A percentile compares a stretch with the other conserved stretches of the same genome.
These are phyloP conservation scores for Arvicanthis niloticus DNA, from an alignment of 2,113 vertebrate genomes.

Conservation along the genomic window DNA sequence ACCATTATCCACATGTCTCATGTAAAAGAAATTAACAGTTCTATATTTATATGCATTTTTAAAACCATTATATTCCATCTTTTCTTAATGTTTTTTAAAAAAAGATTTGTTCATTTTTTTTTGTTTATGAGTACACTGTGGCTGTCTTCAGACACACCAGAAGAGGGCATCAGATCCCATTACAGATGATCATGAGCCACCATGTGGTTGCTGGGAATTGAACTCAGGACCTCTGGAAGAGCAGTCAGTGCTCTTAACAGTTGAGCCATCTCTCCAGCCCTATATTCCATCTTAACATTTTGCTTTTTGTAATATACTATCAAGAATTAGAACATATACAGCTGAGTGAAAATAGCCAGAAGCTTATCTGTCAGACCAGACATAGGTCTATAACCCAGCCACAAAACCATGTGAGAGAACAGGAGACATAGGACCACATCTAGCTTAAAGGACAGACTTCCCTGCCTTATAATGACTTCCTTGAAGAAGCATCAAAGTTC, in stretches of 20 bases:
- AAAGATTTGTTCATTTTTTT: no score
- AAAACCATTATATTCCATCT: neutral
- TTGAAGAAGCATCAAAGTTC: neutral
- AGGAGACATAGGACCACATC: slow-evolving; percentile 13
- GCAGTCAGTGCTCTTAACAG: no score
- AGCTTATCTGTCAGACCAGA: neutral
- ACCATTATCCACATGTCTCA: neutral
- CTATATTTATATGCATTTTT: neutral
- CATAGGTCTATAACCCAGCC: neutral
- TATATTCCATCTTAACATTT: slow-evolving; percentile 11
- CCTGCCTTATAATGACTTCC: neutral
- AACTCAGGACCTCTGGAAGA: no score
- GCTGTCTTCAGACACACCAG: no score
- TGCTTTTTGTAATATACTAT: slow-evolving; percentile 30
- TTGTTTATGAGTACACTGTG: no score
- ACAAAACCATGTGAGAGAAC: neutral
- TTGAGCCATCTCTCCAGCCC: no score
- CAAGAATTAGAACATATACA: slow-evolving; percentile 11
- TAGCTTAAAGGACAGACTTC: slow-evolving; percentile 41
- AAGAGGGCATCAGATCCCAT: no score
- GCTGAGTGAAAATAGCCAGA: neutral
- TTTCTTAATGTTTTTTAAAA: no score
- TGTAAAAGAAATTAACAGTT: slow-evolving; percentile 38
- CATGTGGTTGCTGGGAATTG: no score
- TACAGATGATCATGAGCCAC: no score